phyloP scores from a whole-genome alignment of 2,113 vertebrate genomes.

The Mesitornis unicolor region DNA sequence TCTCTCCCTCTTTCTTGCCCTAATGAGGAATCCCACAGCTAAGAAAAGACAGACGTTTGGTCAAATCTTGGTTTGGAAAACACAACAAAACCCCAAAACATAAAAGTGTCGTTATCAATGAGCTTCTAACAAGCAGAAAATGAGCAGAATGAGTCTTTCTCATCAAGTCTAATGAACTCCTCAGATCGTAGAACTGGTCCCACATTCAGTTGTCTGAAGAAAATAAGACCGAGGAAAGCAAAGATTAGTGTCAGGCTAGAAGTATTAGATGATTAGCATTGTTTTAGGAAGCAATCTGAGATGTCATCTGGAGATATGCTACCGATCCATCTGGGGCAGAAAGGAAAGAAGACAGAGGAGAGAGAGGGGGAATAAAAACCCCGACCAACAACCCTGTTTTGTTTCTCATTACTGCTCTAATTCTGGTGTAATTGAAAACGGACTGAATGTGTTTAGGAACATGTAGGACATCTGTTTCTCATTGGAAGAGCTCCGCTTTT shows the following conservation, averaged over 20 bases:
- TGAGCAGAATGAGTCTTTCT: neutral
- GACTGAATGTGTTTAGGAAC: constrained; percentile 56
- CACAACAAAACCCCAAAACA: neutral
- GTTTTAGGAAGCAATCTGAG: constrained; percentile 20
- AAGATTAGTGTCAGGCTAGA: constrained; percentile 13
- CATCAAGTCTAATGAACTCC: neutral
- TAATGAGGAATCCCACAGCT: neutral
- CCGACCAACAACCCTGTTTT: constrained; percentile 24
- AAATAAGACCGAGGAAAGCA: neutral
- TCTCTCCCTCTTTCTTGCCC: neutral
- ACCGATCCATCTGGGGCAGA: constrained; percentile 5
- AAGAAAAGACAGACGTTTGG: neutral
- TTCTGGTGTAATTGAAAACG: constrained; percentile 68
- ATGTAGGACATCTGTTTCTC: constrained; percentile 71
- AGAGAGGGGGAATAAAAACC: neutral
- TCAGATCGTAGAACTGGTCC: neutral
- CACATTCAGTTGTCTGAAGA: neutral
- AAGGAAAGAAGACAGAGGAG: neutral
- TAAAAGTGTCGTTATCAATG: neutral
- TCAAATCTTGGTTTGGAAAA: neutral
- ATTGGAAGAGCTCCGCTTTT: constrained; percentile 49
- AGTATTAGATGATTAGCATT: neutral
- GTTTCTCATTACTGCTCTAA: constrained; percentile 65
- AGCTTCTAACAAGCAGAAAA: constrained; percentile 21
- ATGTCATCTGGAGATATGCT: constrained; percentile 26